Base-by-base conservation (phyloP, 2,113 vertebrate genomes). In the Neogale vison region DNA sequence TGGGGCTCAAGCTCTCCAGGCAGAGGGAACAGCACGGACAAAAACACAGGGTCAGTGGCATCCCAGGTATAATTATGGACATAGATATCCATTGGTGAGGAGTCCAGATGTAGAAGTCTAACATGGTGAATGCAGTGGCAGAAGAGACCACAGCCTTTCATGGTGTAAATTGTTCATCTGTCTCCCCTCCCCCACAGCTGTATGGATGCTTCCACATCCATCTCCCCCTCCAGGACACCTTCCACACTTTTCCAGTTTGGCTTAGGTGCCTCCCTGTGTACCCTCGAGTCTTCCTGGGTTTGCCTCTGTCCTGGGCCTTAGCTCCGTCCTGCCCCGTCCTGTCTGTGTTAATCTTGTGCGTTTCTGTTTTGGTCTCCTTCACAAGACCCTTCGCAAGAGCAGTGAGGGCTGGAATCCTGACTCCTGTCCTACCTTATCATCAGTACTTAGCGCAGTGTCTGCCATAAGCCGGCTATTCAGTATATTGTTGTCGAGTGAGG, bases 91-190 rank as follows among this genome's bases (percentile, higher is more conserved):
- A n/a, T 8, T 17, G 31, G 2, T 55, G 13, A 29, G 36, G 57
- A 61, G 45, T 76, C 80, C 88, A 18, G 23, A 26, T 18, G 26
- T 55, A 15, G 39, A 84, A 82, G 76, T 55, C 45, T 57, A 52
- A 88, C 65, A 63, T 86, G 36, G 84, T 39, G 65, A 47, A 34
- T n/a, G 42, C 14, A 18, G 74, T 47, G 45, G n/a, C 26, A 42
- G 34, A 57, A 59, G 34, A 47, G 91, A 29, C 47, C 39, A 8
- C 2, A 26, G 57, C 1, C 36, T 50, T 67, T 61, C 47, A 23
- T 2, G 34, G 14, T 6, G 1, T 42, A 15, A 71, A 23, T 10
- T 13, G 2, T 77, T 77, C 42, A 0, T 6, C 3, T 50, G 26
- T 57, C 31, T 31, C 36, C 29, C 20, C 14, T 42, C 1, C 39